Base-by-base conservation (phyloP, 2,113 vertebrate species). In the Hypocryptadius cinnamomeus region DNA sequence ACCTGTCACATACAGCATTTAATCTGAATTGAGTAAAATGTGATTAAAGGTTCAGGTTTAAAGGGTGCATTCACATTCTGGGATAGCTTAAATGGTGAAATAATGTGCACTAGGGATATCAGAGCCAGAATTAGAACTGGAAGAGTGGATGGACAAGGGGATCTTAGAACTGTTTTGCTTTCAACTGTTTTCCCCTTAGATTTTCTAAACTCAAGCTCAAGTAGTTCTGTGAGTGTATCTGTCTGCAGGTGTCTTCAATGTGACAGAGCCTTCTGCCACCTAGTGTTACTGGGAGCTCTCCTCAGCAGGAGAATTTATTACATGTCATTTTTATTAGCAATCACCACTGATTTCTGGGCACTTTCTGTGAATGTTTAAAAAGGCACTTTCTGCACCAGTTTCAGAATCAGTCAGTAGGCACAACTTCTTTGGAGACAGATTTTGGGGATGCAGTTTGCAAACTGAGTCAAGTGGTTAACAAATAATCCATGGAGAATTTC, bases 241-340 rank as follows among this genome's bases (percentile, higher is more conserved):
- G 16, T 48, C 79, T 76, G 89, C 92, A 96, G 92, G 94, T 97
- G 83, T 93, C 84, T 80, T 61, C 63, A 57, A 79, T 89, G 90
- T 79, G 93, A 80, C 89, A 97, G 94, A 84, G 91, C 85, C 92
- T 97, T 96, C 97, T 97, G 96, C 96, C 97, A 97, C 91, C 96
- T 97, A 94, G 95, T 97, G 94, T 97, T 97, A 74, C 92, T 85
- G 77, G 50, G 63, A 81, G 85, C 79, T 85, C 66, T 95, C 30
- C 90, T 96, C 84, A 47, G 79, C 80, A 89, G 73, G 35, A 78
- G 73, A 14, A 71, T 54, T 73, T 66, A 44, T 70, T 82, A 60
- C 81, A 63, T 39, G n/a, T 48, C 20, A 42, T 71, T 83, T 74
- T 90, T 57, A 44, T 72, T 33, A 66, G 51, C 53, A 47, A 15